Conservation (phyloP, 2,888 invertebrate species). For the Ornithoptera alexandrae region DNA sequence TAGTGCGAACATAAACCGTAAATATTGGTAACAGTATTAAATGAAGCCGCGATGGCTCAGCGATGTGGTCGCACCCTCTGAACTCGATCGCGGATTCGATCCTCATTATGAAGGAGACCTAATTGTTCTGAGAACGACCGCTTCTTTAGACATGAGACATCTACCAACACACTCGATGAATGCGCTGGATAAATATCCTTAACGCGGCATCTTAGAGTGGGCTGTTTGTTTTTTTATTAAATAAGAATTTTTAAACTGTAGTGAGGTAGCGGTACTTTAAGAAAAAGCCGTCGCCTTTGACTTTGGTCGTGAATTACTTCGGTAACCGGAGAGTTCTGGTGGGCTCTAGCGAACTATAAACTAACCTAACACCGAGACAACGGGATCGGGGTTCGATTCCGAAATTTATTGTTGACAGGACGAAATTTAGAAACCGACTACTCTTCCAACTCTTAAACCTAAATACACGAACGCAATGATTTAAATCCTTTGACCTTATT, state of each 20-base stretch:
- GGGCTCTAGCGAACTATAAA: slow-evolving; percentile 74
- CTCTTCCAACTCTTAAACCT: slow-evolving; percentile 52
- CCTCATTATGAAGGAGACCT: no score
- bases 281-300: slow-evolving; percentile 17
- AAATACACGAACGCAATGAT: slow-evolving; percentile 34
- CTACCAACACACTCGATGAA: no score
- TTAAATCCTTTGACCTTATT: slow-evolving; percentile 1
- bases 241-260: slow-evolving; percentile 8
- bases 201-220: no score
- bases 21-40: slow-evolving; percentile 25
- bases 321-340: slow-evolving; percentile 39
- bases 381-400: slow-evolving; percentile 40
- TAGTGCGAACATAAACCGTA: slow-evolving; percentile 25
- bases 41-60: not conserved
- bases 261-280: slow-evolving; percentile 31
- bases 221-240: no score
- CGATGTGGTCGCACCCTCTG: no score
- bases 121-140: no score
- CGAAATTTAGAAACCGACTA: slow-evolving; percentile 50
- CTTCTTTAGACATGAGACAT: no score
- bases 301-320: slow-evolving; percentile 16
- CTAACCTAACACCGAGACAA: slow-evolving; percentile 55
- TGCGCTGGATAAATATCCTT: no score
- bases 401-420: slow-evolving; percentile 34
- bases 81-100: no score